Percentiles rank a stretch among this genome's conserved stretches.
Evolutionary conservation across 2,797 vertebrate species (phyloP).

Genomic region (Gadopsis bispinosus): DNA sequence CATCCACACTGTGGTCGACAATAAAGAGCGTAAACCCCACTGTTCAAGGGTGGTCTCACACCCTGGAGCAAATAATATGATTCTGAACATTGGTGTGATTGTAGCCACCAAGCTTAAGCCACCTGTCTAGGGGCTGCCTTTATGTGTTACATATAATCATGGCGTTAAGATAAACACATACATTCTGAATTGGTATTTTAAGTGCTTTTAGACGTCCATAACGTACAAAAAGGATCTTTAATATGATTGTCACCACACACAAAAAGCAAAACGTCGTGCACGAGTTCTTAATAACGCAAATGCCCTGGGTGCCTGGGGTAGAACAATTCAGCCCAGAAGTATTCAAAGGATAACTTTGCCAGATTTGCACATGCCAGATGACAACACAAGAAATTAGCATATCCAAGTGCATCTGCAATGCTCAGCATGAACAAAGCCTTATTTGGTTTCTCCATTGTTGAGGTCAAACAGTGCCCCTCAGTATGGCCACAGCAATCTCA

Average conservation of each 20-base stretch:
- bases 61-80: constrained; percentile 46
- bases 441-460: neutral
- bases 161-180: neutral
- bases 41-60: constrained; percentile 50
- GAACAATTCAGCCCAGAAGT: neutral
- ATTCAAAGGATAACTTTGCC: neutral
- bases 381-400: neutral
- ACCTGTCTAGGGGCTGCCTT: constrained; percentile 12
- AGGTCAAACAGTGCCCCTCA: neutral
- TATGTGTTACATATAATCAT: constrained; percentile 6
- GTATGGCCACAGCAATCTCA: neutral
- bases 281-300: neutral
- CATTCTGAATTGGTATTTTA: neutral
- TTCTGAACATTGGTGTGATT: constrained; percentile 27
- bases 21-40: constrained; percentile 46
- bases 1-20: constrained; percentile 41
- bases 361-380: neutral
- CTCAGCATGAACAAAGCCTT: neutral
- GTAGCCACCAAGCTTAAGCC: constrained; percentile 25
- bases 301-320: neutral
- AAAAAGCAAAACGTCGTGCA: neutral
- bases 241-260: too few species aligned
- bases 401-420: neutral
- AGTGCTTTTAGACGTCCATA: neutral
- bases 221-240: neutral